Conservation (phyloP, 2,888 invertebrate species). For the Meghimatium bilineatum region DNA sequence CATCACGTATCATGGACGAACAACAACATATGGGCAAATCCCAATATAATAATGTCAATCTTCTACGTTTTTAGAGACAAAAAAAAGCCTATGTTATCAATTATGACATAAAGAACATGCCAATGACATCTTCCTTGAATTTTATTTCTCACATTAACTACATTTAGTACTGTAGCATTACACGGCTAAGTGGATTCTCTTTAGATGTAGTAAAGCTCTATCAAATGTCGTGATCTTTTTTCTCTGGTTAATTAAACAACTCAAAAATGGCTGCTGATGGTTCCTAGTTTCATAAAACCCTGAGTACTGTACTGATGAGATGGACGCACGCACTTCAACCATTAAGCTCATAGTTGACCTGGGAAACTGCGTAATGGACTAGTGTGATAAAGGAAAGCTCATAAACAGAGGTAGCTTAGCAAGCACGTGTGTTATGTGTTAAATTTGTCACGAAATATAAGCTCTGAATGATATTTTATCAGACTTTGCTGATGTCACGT, state of each 20-base stretch:
- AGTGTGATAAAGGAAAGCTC: too few relatives aligned
- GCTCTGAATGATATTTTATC: too few relatives aligned
- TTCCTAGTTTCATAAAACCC: neutral
- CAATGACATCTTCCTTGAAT: neutral
- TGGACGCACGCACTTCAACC: neutral
- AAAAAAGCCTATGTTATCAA: neutral
- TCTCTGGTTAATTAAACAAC: neutral
- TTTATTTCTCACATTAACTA: neutral
- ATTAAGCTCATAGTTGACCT: neutral
- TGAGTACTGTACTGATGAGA: neutral
- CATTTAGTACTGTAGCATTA: neutral
- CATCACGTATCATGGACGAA: too few relatives aligned
- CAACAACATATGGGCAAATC: too few relatives aligned
- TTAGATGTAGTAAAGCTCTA: neutral
- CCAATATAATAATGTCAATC: too few relatives aligned
- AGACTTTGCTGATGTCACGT: too few relatives aligned
- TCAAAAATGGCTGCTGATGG: neutral
- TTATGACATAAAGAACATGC: neutral
- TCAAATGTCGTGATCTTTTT: neutral
- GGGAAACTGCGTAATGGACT: neutral
- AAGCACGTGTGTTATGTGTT: too few relatives aligned
- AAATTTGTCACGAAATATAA: too few relatives aligned
- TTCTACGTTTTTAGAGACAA: too few relatives aligned
- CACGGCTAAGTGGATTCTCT: neutral
- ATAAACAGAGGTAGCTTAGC: too few relatives aligned